Evolutionary conservation across 1,140 invertebrate species (phyloP), one percentile per base, ranked within the genome.

Genomic region (Leptopilina boulardi): DNA sequence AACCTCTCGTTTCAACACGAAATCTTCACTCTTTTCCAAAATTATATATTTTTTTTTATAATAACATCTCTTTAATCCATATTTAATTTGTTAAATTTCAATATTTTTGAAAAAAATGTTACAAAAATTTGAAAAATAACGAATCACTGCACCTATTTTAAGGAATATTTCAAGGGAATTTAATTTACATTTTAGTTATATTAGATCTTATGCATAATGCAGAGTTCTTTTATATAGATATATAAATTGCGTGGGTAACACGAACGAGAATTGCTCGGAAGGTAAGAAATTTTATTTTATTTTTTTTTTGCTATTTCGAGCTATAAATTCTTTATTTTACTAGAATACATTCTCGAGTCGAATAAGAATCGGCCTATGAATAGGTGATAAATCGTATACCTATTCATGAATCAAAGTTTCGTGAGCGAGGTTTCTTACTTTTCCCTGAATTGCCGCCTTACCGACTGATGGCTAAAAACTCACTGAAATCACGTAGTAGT

Each of bases 401-500:
- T 66, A 66, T 66, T 66, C 59, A 66, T 66, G 59, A 66, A 66
- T 66, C 59, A 66, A 54, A 59, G 59, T 66, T 66, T 66, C 59
- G 9, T 30, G 59, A 66, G 59, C 59, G 59, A n/a, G n/a, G 59
- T 66, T 66, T 34, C 59, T 66, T 66, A 66, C 59, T 66, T 66
- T 66, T 19, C 23, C 11, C 5, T 66, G 26, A 34, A 66, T 66
- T 23, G 59, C 26, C 5, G 23, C 44, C 71, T 54, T 70, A 26
- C 41, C 51, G 44, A 71, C 70, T 54, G 66, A 19, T 38, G 30
- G 75, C 56, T 76, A 72, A 38, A n/a, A 41, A 56, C 42, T 41
- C n/a, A 44, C 71, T 76, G 47, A 51, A 66, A 73, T 76, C 75
- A 76, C 75, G 75, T 76, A 75, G 75, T 76, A 75, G 51, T 47